Conservation (phyloP, 2,888 invertebrate genomes). For the Rhogogaster chlorosoma region DNA sequence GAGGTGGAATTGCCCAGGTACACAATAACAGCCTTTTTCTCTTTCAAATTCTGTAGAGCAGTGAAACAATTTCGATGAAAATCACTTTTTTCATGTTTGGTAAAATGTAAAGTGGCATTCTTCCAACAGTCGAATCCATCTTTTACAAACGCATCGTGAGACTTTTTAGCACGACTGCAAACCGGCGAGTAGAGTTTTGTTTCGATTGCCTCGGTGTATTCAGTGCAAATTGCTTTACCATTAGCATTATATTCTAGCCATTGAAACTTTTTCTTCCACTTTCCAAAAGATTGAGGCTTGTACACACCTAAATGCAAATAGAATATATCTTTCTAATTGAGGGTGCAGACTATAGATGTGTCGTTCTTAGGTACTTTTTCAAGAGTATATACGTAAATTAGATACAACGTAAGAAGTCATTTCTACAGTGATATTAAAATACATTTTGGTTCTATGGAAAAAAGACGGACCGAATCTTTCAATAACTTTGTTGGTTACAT, state of each 20-base stretch:
- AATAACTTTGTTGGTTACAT: conserved; percentile 9
- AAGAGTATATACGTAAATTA: not conserved
- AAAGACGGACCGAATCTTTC: not conserved
- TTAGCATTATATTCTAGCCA: conserved; percentile 30
- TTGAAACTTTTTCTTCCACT: conserved; percentile 32
- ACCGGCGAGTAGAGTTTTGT: conserved; percentile 4
- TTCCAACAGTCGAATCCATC: conserved; percentile 34
- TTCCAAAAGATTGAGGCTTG: conserved; percentile 32
- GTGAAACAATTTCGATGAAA: conserved; percentile 22
- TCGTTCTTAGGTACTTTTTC: not conserved
- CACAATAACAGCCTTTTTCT: conserved; percentile 23
- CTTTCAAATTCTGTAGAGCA: conserved; percentile 11
- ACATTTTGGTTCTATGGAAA: conserved; percentile 6
- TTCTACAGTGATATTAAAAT: not conserved
- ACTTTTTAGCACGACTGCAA: conserved; percentile 36
- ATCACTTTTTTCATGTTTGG: conserved; percentile 3
- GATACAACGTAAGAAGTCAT: not conserved
- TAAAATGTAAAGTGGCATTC: conserved; percentile 22
- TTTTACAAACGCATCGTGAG: conserved; percentile 29
- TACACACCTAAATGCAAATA: not conserved
- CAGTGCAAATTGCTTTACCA: conserved; percentile 20
- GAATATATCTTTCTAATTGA: conserved; percentile 1
- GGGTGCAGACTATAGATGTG: not conserved
- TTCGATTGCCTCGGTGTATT: conserved; percentile 5
- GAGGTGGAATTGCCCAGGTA: too few species aligned